A percentile compares a stretch with the other conserved stretches of the same genome.
Evolutionary conservation across 2,113 vertebrate genomes (phyloP).

Genomic region (Connochaetes taurinus): DNA sequence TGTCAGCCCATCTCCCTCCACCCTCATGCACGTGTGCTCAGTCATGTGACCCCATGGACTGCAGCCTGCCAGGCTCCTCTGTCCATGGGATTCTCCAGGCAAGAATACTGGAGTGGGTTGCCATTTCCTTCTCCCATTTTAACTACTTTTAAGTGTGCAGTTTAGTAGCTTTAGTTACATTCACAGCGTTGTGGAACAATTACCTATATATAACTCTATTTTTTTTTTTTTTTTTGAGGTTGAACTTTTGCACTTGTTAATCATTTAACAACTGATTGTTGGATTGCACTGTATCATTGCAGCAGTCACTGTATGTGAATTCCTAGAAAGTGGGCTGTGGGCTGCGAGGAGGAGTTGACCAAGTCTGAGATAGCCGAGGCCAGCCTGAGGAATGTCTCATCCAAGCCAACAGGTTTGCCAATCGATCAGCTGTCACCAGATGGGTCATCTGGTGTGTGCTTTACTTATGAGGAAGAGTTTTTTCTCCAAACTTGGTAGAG

Average conservation of each 20-base stretch:
- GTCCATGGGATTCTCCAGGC: background rate
- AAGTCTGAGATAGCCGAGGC: constrained; percentile 1
- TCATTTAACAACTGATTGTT: background rate
- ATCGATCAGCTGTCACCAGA: constrained; percentile 28
- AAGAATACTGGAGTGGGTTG: background rate
- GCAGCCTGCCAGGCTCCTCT: background rate
- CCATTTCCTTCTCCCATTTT: background rate
- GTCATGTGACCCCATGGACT: background rate
- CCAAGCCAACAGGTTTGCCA: background rate
- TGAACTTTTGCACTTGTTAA: background rate
- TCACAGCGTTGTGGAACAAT: background rate
- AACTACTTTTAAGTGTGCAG: background rate
- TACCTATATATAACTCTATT: background rate
- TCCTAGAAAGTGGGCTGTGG: constrained; percentile 57
- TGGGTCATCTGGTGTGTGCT: background rate
- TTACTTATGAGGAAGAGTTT: constrained; percentile 15
- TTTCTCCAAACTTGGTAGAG: background rate
- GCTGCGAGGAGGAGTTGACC: background rate
- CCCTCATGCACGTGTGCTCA: background rate
- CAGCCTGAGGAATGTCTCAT: constrained; percentile 29
- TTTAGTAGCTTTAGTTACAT: background rate
- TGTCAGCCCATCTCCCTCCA: background rate
- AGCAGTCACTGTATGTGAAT: background rate
- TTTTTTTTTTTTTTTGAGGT: background rate
- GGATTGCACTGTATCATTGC: background rate